phyloP scores from a whole-genome alignment of 1,140 invertebrate species.

The Pseudachorutes palmiensis region DNA sequence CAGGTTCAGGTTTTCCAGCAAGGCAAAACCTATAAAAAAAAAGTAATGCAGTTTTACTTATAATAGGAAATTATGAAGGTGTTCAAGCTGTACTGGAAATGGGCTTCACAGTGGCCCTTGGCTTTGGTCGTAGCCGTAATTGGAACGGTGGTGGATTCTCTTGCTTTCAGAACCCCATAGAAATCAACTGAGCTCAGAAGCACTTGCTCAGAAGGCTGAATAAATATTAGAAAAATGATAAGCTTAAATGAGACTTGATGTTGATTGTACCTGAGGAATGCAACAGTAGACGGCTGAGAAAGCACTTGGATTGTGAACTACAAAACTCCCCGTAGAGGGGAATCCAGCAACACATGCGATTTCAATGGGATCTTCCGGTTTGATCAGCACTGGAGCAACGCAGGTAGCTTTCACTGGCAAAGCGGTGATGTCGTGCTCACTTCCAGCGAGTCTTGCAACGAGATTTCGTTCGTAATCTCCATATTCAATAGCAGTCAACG shows the following conservation, averaged over 20 bases:
- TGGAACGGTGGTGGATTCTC: neutral
- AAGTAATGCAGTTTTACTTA: neutral
- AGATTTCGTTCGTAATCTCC: neutral
- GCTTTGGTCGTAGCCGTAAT: neutral
- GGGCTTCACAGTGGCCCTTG: neutral
- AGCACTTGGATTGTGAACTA: slow-evolving; percentile 1
- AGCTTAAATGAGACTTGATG: neutral
- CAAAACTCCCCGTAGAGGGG: neutral
- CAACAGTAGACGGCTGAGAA: neutral
- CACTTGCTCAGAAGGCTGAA: neutral
- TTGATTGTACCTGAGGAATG: neutral
- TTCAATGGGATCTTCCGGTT: neutral
- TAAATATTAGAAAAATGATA: neutral
- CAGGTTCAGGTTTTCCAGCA: neutral
- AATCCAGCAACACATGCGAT: neutral
- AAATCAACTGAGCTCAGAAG: neutral
- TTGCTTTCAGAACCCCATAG: neutral
- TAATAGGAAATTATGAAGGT: neutral
- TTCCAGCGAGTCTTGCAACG: neutral
- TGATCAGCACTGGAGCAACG: neutral
- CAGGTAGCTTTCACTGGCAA: neutral
- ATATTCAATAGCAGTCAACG: neutral
- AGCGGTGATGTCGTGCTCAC: neutral
- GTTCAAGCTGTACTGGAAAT: neutral
- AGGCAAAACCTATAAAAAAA: neutral